These are phyloP conservation scores for Chrysina gloriosa DNA, from an alignment of 2,888 invertebrate genomes.

Conservation along the genomic window DNA sequence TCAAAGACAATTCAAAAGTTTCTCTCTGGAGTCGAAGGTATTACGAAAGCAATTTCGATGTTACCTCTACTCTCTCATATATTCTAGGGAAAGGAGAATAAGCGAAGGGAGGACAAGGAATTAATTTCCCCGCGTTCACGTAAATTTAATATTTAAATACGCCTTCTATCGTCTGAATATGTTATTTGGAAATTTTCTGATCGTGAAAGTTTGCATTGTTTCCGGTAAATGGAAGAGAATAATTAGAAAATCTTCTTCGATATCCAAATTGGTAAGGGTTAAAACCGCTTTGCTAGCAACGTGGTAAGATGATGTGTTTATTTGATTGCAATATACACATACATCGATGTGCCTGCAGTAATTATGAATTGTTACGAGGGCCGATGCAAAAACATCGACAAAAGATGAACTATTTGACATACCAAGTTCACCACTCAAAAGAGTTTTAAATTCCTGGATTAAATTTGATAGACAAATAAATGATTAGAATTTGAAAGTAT, in stretches of 20 bases:
- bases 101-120: slow-evolving; percentile 28
- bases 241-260: slow-evolving; percentile 3
- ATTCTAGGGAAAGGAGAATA: slow-evolving; percentile 18
- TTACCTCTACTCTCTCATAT: slow-evolving; percentile 37
- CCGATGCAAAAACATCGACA: too few species aligned
- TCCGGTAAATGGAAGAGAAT: neutral
- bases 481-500: too few species aligned
- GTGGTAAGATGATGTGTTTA: too few species aligned
- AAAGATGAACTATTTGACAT: too few species aligned
- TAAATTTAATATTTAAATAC: slow-evolving; percentile 39
- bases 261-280: too few species aligned
- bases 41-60: slow-evolving; percentile 40
- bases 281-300: too few species aligned
- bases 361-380: too few species aligned
- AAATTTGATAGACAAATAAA: too few species aligned
- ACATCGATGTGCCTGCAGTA: too few species aligned
- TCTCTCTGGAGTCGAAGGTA: slow-evolving; percentile 38
- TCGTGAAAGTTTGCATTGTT: slow-evolving; percentile 16
- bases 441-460: too few species aligned
- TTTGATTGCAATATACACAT: too few species aligned
- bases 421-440: too few species aligned
- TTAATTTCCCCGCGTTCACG: slow-evolving; percentile 36
- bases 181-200: slow-evolving; percentile 33
- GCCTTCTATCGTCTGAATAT: slow-evolving; percentile 35
- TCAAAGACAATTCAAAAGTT: slow-evolving; percentile 42